Base-by-base conservation (phyloP, 37 sponge, comb jelly and placozoan genomes). In the Cladorhizidae sp. region DNA sequence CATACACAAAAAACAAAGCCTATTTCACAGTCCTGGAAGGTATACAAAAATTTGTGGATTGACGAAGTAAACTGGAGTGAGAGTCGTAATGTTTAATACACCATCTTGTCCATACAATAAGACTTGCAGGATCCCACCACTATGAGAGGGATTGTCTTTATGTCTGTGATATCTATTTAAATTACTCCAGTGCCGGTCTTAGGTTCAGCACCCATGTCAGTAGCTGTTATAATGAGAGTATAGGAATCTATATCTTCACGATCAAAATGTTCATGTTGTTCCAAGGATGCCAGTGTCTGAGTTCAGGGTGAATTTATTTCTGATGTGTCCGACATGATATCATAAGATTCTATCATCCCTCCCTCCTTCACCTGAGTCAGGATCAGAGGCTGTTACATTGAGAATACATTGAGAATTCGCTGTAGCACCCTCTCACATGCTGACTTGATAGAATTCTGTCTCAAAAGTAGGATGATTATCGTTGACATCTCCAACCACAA, bases 61-160 rank as follows among this genome's bases (percentile, higher is more conserved):
- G 26, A 36, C 7, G 72, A 93, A 82, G 40, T 85, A 52, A 57
- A 87, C 36, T 57, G 51, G 50, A 70, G 69, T 85, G 39, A 86
- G 67, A 29, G 64, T 42, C 22, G 55, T 61, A 28, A 69, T 36
- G 0, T 41, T 61, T 2, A 80, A 35, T 17, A 20, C 0, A 18
- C 74, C 78, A 26, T 87, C 59, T 20, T 57, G 76, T 22, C 70
- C 41, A 9, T 36, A 43, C 29, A 92, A 58, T 17, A 51, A 62
- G n/a, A 92, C 63, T n/a, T 75, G 18, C 18, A 79, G 32, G 2
- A 54, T 50, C 5, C 85, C 79, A 20, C 77, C 88, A 42, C 69
- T 40, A 21, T 45, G 38, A 15, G 92, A 76, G 25, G 88, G 85
- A 64, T 83, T 80, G 23, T 87, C 88, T 92, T 83, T 22, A 81